These are phyloP conservation scores for Fabriciana adippe DNA, from an alignment of 2,888 invertebrate species.

Conservation along the genomic window DNA sequence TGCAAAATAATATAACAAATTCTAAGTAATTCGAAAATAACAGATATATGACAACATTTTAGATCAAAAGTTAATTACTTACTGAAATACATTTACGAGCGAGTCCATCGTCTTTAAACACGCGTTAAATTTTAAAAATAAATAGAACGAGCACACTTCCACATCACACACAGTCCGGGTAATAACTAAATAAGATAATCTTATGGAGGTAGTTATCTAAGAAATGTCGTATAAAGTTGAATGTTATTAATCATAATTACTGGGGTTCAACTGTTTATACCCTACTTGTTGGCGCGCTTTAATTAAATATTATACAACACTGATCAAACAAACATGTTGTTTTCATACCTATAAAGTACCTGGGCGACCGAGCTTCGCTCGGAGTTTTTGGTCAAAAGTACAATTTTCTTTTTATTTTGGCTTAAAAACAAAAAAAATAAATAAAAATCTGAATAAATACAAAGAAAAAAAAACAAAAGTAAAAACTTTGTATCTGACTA, in stretches of 20 bases:
- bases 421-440: no score
- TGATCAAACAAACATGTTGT: neutral
- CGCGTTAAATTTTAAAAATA: conserved; percentile 13
- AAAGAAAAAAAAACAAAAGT: no score
- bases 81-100: conserved; percentile 37
- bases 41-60: no score
- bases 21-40: no score
- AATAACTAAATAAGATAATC: conserved; percentile 28
- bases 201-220: conserved; percentile 19
- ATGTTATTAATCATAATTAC: conserved; percentile 20
- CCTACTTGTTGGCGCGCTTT: neutral
- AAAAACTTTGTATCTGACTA: no score
- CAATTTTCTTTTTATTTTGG: no score
- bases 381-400: no score
- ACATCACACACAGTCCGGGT: conserved; percentile 18
- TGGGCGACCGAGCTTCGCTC: no score
- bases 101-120: conserved; percentile 27
- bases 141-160: conserved; percentile 21
- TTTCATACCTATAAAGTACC: no score
- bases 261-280: neutral
- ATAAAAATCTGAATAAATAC: no score
- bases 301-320: conserved; percentile 1
- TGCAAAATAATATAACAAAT: no score
- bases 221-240: conserved; percentile 12
- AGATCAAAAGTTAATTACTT: conserved; percentile 23